Evolutionary conservation across 2,113 vertebrate species (phyloP).

Genomic region (Sakesphorus luctuosus): DNA sequence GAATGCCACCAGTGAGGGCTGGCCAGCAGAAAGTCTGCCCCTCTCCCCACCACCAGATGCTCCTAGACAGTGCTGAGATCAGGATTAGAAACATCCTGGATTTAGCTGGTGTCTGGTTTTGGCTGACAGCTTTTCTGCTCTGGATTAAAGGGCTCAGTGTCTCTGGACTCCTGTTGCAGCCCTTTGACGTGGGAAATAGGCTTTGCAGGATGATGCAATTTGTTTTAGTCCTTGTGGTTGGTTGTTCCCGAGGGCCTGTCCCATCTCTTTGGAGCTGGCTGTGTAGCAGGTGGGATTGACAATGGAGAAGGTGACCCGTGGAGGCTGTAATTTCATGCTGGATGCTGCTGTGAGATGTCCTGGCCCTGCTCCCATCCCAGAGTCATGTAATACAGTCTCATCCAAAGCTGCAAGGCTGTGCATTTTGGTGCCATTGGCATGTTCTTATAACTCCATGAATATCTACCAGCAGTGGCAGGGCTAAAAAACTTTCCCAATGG

Average conservation of each 20-base stretch:
- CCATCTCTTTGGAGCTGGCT: not conserved
- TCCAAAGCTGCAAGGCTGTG: not conserved
- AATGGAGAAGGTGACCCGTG: not conserved
- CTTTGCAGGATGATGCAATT: not conserved
- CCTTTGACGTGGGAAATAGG: not conserved
- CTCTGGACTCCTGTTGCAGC: not conserved
- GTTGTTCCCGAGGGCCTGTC: not conserved
- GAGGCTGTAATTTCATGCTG: not conserved
- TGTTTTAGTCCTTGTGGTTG: not conserved
- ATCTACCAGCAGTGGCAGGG: not conserved
- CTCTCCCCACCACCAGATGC: slow-evolving; percentile 30
- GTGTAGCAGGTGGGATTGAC: not conserved
- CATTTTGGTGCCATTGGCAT: not conserved
- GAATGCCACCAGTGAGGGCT: not conserved
- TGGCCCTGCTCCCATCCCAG: not conserved
- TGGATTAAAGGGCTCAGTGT: slow-evolving; percentile 51
- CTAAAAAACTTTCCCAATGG: not conserved
- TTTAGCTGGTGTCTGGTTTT: slow-evolving; percentile 61
- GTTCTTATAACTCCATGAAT: not conserved
- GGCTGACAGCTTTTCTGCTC: slow-evolving; percentile 46
- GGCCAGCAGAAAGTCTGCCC: slow-evolving; percentile 17
- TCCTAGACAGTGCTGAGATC: slow-evolving; percentile 36
- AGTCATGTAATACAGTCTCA: not conserved
- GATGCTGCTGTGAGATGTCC: not conserved
- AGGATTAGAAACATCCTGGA: slow-evolving; percentile 64